phyloP scores from a whole-genome alignment of 2,797 vertebrate species.

The Simalia tracyae region DNA sequence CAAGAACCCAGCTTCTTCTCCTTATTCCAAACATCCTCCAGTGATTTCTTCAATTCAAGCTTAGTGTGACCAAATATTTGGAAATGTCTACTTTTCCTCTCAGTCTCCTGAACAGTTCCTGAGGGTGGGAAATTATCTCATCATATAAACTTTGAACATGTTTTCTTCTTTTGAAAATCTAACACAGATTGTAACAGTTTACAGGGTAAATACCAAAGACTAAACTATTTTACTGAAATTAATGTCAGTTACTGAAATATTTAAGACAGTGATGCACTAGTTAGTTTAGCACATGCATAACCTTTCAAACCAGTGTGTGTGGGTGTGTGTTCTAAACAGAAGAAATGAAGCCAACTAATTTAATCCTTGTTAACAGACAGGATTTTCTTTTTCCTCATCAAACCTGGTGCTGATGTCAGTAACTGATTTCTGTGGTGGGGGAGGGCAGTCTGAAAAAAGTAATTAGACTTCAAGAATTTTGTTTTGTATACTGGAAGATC shows the following conservation, averaged over 20 bases:
- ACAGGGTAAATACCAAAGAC: neutral
- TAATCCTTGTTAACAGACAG: neutral
- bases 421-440: neutral
- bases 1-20: neutral
- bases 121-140: neutral
- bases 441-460: neutral
- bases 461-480: neutral
- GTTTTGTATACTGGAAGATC: neutral
- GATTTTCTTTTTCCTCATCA: neutral
- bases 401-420: neutral
- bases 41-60: neutral
- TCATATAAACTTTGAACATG: neutral
- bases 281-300: neutral
- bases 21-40: neutral
- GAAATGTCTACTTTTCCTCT: neutral
- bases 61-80: neutral
- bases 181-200: neutral
- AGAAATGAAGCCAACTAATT: neutral
- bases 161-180: neutral
- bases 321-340: neutral
- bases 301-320: neutral
- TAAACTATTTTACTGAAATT: neutral
- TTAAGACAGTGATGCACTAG: neutral
- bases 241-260: neutral
- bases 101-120: neutral